Base-by-base conservation (phyloP, 2,797 vertebrate genomes). In the Scomberomorus guttatus region DNA sequence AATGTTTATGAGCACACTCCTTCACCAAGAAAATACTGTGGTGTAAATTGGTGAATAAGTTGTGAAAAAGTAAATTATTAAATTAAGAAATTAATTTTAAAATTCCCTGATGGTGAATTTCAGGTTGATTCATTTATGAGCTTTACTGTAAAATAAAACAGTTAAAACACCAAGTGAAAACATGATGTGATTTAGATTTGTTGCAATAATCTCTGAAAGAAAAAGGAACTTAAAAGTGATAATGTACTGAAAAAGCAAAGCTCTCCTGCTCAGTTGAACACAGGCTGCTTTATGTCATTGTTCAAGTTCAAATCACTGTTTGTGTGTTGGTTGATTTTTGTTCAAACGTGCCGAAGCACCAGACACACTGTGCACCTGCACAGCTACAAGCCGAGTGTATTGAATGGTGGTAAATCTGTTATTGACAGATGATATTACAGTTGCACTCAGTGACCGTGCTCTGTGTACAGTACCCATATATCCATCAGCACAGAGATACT, bases 361-460 rank as follows among this genome's bases (percentile, higher is more conserved):
- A 61, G 39, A 54, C 52, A 46, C n/a, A 64, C 22, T 50, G 50
- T 72, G 52, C 83, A 61, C 12, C 39, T 83, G 48, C 59, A 80
- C 74, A 54, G 32, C 77, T 20, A 18, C 77, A 10, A 72, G 18
- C 15, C 25, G 1, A 75, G 65, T 66, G 34, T 72, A 75, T 17
- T 54, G 67, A 75, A 72, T 61, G 44, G 32, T 62, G 50, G 32
- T 82, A 72, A 82, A 82, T 72, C 32, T 76, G 34, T 76, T 37
- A 82, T 79, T 74, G 54, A 87, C 67, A 64, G 65, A 58, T 75
- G 79, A 88, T 85, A 89, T 77, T 74, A 75, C 54, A 81, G 44
- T 44, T 85, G 74, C 64, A 83, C 88, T 79, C 57, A 29, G 55
- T 77, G 79, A 84, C 84, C 32, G n/a, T 52, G 56, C n/a, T 61